Conservation (phyloP, 2,113 vertebrate genomes). For the Indicator maculatus region DNA sequence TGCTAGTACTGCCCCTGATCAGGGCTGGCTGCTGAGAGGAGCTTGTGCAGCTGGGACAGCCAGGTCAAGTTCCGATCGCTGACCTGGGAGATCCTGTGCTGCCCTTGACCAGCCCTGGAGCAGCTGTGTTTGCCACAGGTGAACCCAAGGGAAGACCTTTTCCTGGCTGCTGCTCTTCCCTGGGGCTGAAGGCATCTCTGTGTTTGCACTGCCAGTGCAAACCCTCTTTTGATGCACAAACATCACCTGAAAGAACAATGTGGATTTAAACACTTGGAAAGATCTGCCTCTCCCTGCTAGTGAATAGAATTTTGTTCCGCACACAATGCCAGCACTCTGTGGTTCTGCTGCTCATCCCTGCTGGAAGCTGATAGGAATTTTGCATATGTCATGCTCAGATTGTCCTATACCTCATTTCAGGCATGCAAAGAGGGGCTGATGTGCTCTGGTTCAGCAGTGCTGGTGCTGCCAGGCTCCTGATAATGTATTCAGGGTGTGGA, state of each 20-base stretch:
- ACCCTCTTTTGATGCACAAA: background rate
- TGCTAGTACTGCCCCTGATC: background rate
- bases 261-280: background rate
- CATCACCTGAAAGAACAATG: background rate
- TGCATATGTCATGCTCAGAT: background rate
- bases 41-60: background rate
- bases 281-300: background rate
- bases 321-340: background rate
- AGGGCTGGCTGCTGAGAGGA: background rate
- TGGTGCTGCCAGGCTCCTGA: background rate
- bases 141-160: background rate
- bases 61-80: rapidly evolving
- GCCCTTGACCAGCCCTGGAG: background rate
- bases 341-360: background rate
- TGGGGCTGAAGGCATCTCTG: background rate
- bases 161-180: background rate
- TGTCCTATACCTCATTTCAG: background rate
- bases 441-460: rapidly evolving
- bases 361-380: background rate
- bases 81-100: background rate
- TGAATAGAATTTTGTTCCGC: background rate
- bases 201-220: background rate
- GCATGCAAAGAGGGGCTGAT: background rate
- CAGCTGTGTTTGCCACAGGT: rapidly evolving
- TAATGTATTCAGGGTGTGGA: rapidly evolving